Base-by-base conservation (phyloP, 2,888 invertebrate genomes). In the Leucophora obtusa region DNA sequence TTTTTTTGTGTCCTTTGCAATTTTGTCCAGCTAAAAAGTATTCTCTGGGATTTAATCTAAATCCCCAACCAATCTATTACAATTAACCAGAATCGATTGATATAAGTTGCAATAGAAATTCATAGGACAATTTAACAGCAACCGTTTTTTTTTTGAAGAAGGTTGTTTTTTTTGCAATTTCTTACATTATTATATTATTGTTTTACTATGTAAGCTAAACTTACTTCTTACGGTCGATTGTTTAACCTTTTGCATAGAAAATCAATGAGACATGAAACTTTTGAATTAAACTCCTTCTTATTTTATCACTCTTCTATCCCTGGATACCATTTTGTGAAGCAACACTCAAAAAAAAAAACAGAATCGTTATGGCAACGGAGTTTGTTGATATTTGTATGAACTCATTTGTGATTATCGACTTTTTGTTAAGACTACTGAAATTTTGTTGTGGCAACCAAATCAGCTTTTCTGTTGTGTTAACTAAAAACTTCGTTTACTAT, bases 251-350 rank as follows among this genome's bases (percentile, higher is more conserved):
- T 15, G 43, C 38, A 21, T 21, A 74, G 54, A 58, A 75, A 75
- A 75, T 75, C 69, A 75, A 75, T 75, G 75, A 75, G 35, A 69
- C 75, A 75, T 75, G 50, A 75, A 62, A 75, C 43, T 3, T 5
- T 47, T n/a, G n/a, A 1, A 68, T n/a, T 21, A 54, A 54, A 54
- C 2, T 24, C 21, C 7, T 28, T 28, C 7, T 28, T 6, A 4
- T 28, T 28, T 28, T 28, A 28, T 28, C 28, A 56, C 14, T 35
- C 33, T 33, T 18, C 59, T 54, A 35, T 62, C 54, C 24, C 53
- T 38, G 28, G 53, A 65, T 53, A 54, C 18, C 65, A 65, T 65
- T 65, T 65, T 53, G 65, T 24, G 38, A 35, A 33, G 53, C 18
- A 5, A 53, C 28, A 28, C 28, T 28, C 28, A 6, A 4, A 28